phyloP scores from a whole-genome alignment of 2,797 vertebrate species.

The Gadopsis bispinosus region DNA sequence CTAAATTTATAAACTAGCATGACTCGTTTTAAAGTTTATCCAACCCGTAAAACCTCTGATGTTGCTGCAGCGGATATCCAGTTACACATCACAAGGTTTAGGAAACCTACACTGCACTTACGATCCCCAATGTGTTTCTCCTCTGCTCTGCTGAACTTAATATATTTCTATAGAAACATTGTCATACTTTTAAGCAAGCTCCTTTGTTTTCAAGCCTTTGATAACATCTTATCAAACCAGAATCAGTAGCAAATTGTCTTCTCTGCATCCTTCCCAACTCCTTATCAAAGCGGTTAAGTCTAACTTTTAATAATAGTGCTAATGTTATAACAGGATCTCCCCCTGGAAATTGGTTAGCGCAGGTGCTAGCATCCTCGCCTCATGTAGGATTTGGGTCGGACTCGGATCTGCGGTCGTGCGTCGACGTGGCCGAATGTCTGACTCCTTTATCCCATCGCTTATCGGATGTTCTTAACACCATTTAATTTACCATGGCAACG shows the following conservation, averaged over 20 bases:
- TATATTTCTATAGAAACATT: background rate
- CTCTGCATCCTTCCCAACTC: too few relatives aligned
- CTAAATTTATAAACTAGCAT: background rate
- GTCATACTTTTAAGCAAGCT: background rate
- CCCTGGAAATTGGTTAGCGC: background rate
- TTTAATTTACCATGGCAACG: too few relatives aligned
- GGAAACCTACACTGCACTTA: constrained; percentile 13
- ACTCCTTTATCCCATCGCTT: background rate
- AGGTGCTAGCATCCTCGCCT: background rate
- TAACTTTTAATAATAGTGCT: background rate
- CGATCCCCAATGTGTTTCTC: constrained; percentile 30
- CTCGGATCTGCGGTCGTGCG: background rate
- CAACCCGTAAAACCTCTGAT: background rate
- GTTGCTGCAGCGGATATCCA: background rate
- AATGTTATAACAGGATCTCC: background rate
- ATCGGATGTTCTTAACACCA: background rate
- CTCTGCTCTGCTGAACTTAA: constrained; percentile 1
- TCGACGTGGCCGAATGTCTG: background rate
- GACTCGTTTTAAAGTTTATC: constrained; percentile 13
- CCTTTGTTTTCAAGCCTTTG: background rate
- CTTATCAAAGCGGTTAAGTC: background rate
- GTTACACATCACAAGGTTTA: constrained; percentile 38
- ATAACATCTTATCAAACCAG: background rate
- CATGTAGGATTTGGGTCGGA: background rate
- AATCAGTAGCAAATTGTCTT: background rate